Conservation (phyloP, 2,888 invertebrate species). For the Brachypterus glaber region DNA sequence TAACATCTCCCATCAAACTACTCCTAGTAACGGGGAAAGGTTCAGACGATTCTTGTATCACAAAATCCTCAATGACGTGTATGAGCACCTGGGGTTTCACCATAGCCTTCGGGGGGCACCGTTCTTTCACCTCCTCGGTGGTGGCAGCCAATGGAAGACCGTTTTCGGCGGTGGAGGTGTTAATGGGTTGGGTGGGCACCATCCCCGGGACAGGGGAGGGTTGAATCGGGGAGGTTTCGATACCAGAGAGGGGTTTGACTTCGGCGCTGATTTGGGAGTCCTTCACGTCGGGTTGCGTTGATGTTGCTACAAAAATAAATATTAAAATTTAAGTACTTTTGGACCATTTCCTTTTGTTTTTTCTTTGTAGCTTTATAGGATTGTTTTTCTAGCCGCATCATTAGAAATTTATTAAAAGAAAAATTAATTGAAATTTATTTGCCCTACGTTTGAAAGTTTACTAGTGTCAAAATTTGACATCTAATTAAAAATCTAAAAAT, state of each 20-base stretch:
- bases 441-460: too few relatives aligned
- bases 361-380: too few relatives aligned
- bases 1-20: slow-evolving; percentile 37
- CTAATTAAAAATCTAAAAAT: too few relatives aligned
- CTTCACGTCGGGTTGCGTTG: slow-evolving; percentile 22
- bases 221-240: slow-evolving; percentile 28
- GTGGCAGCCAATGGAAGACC: slow-evolving; percentile 36
- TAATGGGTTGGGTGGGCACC: slow-evolving; percentile 31
- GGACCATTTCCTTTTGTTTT: background rate
- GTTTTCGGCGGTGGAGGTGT: slow-evolving; percentile 23
- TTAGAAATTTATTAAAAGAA: too few relatives aligned
- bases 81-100: slow-evolving; percentile 93
- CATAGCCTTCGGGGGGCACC: slow-evolving; percentile 77
- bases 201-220: slow-evolving; percentile 37
- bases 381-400: too few relatives aligned
- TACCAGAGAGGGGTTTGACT: slow-evolving; percentile 19
- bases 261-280: slow-evolving; percentile 18
- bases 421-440: too few relatives aligned
- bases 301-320: slow-evolving; percentile 17
- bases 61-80: slow-evolving; percentile 93
- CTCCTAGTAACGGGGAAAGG: slow-evolving; percentile 71
- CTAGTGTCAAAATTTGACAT: too few relatives aligned
- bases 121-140: slow-evolving; percentile 39
- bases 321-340: background rate
- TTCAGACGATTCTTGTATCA: slow-evolving; percentile 90